These are phyloP conservation scores for Eciton burchellii DNA, from an alignment of 1,140 invertebrate genomes.

Conservation along the genomic window DNA sequence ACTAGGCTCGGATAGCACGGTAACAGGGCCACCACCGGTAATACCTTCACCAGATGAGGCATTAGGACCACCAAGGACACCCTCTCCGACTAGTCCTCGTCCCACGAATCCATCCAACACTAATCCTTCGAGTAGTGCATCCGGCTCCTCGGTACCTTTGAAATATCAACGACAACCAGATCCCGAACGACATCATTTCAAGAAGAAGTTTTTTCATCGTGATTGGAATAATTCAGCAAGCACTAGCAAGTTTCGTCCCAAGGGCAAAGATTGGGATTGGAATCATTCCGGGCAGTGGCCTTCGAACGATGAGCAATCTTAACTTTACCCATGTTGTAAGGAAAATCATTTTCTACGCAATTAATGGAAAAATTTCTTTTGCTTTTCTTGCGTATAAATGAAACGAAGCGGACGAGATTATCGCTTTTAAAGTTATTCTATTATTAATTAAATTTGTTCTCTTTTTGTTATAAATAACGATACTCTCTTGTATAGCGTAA, in stretches of 20 bases:
- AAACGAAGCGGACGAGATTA: neutral
- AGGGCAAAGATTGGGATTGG: slow-evolving; percentile 92
- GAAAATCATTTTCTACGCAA: slow-evolving; percentile 25
- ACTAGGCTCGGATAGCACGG: slow-evolving; percentile 89
- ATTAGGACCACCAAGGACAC: slow-evolving; percentile 88
- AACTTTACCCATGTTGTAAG: slow-evolving; percentile 62
- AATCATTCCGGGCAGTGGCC: slow-evolving; percentile 84
- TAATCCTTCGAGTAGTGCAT: slow-evolving; percentile 71
- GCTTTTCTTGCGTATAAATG: neutral
- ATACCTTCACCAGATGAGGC: slow-evolving; percentile 86
- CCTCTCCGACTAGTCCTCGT: slow-evolving; percentile 88
- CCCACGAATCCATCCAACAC: slow-evolving; percentile 80
- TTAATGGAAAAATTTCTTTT: neutral
- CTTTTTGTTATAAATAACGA: slow-evolving; percentile 40
- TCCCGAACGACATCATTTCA: slow-evolving; percentile 90
- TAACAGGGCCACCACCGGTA: slow-evolving; percentile 86
- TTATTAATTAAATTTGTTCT: slow-evolving; percentile 28
- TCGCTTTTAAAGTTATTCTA: slow-evolving; percentile 18
- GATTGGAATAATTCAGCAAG: slow-evolving; percentile 87
- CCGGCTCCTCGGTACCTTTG: slow-evolving; percentile 84
- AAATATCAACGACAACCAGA: slow-evolving; percentile 88
- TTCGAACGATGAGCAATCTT: slow-evolving; percentile 81
- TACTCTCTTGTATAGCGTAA: slow-evolving; percentile 16
- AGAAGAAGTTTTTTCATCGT: slow-evolving; percentile 92
- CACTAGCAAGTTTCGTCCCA: slow-evolving; percentile 89